Evolutionary conservation across 2,113 vertebrate genomes (phyloP), one percentile per base, ranked within the genome.

Genomic region (Pyxicephalus adspersus): DNA sequence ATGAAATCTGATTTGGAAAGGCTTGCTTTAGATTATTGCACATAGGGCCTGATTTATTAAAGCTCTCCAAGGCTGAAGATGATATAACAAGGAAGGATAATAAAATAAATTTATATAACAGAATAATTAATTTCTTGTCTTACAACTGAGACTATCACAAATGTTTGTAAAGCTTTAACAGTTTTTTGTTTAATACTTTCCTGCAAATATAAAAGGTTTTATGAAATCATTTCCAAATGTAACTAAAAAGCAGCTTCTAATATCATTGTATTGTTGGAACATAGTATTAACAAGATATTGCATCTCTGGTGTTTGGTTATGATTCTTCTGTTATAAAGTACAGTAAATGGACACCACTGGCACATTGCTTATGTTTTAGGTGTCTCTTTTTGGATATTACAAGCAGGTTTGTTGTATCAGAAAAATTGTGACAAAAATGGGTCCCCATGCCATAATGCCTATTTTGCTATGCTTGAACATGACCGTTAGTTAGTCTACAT

Each of bases 71-170:
- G 11, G 11, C 11, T 1, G 15, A 38, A n/a, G n/a, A 38, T 38
- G 38, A 38, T 5, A 8, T 38, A 34, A 65, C 65, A 45, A 67
- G 65, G 9, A 45, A 5, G 13, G 71, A 54, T 26, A 58, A 73
- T 73, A 58, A 73, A 73, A 73, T 57, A 18, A 73, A 58, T 73
- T 73, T 73, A 73, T 73, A n/a, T 31, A 73, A 58, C 25, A 22
- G 26, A 54, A 73, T 58, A 29, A 73, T 58, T 73, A 18, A 57
- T 22, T 51, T 23, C 25, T 28, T 51, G 20, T 68, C 7, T 3
- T 54, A 23, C 23, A 26, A 54, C 9, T 28, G 18, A 71, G 23
- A 25, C 50, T 54, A 63, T 45, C 22, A n/a, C 20, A 1, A 29
- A 5, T 67, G 6, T 67, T 67, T 67, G 31, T 67, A 45, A 38